Conservation (phyloP, 1,140 invertebrate genomes). For the Orchesella cincta region DNA sequence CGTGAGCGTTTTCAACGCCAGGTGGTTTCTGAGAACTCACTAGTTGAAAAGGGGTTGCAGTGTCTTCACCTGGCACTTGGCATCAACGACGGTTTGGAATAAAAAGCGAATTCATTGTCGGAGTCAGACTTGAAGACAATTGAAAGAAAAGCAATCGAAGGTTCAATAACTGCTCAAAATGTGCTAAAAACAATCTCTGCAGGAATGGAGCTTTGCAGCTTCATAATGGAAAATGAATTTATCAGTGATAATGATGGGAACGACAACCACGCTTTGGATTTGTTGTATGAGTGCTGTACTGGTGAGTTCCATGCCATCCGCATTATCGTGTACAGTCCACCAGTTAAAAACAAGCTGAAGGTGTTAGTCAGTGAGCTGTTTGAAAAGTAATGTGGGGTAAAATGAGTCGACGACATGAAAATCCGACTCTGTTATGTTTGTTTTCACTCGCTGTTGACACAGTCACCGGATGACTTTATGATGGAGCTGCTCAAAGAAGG, state of each 20-base stretch:
- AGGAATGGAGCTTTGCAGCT: not conserved
- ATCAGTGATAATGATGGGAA: not conserved
- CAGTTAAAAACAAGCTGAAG: not conserved
- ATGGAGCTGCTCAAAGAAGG: not conserved
- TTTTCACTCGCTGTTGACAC: not conserved
- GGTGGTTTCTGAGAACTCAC: not conserved
- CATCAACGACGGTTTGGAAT: no score
- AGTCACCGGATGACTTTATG: not conserved
- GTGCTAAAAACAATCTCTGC: not conserved
- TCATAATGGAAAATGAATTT: not conserved
- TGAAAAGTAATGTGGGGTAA: not conserved
- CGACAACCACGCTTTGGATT: not conserved
- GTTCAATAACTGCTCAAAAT: not conserved
- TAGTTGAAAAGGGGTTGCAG: not conserved
- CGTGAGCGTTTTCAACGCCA: not conserved
- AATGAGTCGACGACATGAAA: not conserved
- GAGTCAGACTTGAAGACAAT: not conserved
- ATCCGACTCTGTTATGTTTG: not conserved
- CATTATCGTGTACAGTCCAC: no score
- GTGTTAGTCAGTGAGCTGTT: not conserved
- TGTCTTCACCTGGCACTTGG: not conserved
- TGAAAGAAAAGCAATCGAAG: not conserved
- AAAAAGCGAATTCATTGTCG: not conserved
- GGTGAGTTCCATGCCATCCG: not conserved
- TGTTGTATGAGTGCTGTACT: not conserved